Percentiles rank a stretch among this genome's conserved stretches.
These are phyloP conservation scores for Desoria tigrina DNA, from an alignment of 2,888 invertebrate genomes.

Conservation along the genomic window DNA sequence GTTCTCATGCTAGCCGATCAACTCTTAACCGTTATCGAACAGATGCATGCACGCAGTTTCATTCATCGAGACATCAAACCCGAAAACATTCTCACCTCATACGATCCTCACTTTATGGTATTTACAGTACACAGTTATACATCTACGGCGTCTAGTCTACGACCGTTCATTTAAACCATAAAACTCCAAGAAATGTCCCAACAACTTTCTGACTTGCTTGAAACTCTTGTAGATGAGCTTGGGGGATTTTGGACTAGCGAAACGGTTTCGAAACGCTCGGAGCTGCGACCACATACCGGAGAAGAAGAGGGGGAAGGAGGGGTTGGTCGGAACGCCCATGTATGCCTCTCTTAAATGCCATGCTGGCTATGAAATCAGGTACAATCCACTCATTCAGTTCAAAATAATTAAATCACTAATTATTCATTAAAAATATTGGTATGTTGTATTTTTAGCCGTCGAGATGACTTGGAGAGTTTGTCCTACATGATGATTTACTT, in stretches of 20 bases:
- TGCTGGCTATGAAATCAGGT: slow-evolving; percentile 89
- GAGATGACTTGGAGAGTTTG: slow-evolving; percentile 96
- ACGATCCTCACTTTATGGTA: too few species aligned
- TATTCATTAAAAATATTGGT: too few species aligned
- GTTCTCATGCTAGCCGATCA: slow-evolving; percentile 97
- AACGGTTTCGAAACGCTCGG: slow-evolving; percentile 90
- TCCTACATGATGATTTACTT: slow-evolving; percentile 99
- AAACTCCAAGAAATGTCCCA: too few species aligned
- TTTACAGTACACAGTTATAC: too few species aligned
- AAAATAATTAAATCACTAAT: too few species aligned
- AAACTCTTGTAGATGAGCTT: slow-evolving; percentile 59
- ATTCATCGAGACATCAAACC: slow-evolving; percentile 98
- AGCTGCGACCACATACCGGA: slow-evolving; percentile 91
- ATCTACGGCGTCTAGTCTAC: too few species aligned
- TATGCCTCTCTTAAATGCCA: slow-evolving; percentile 99
- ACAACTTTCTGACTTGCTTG: too few species aligned
- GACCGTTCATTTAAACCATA: too few species aligned
- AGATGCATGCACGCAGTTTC: slow-evolving; percentile 97
- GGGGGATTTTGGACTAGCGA: slow-evolving; percentile 98
- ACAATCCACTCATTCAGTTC: too few species aligned
- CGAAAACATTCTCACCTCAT: slow-evolving; percentile 95
- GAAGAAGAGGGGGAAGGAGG: slow-evolving; percentile 83
- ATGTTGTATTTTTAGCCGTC: slow-evolving; percentile 66
- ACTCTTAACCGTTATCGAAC: slow-evolving; percentile 92
- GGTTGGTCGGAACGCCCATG: slow-evolving; percentile 88